Conservation (phyloP, 1,140 invertebrate species). For the Conus betulinus region DNA sequence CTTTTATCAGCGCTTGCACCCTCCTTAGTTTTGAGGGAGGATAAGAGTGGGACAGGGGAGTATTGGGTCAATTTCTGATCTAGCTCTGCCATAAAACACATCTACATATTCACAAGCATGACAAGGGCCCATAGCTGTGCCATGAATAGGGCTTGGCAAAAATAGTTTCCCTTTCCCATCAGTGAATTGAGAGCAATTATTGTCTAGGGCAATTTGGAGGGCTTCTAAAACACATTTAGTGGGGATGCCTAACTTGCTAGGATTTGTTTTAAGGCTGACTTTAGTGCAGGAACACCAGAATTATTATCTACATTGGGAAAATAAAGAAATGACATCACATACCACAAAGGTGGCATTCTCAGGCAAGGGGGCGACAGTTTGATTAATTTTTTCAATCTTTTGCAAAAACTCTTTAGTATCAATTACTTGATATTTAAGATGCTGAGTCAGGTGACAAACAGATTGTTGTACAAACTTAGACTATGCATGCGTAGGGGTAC, state of each 20-base stretch:
- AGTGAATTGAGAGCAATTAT: not conserved
- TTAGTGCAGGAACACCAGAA: not conserved
- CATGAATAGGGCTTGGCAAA: not conserved
- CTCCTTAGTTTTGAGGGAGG: not conserved
- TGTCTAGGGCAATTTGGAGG: not conserved
- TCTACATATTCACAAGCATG: not conserved
- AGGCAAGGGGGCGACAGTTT: not conserved
- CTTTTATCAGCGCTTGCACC: not conserved
- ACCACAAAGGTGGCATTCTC: not conserved
- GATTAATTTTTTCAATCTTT: not conserved
- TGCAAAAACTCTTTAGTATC: not conserved
- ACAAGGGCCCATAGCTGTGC: not conserved
- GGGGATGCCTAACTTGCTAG: not conserved
- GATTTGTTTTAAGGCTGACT: not conserved
- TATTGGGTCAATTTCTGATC: not conserved
- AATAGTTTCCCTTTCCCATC: not conserved
- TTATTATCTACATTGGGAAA: conserved; percentile 2
- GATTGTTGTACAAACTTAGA: not conserved
- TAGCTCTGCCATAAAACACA: not conserved
- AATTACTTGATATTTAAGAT: not conserved
- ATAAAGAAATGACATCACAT: not conserved
- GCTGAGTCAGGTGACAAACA: not conserved
- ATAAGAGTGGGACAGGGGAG: not conserved
- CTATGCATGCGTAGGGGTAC: not conserved
- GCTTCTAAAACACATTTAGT: too few relatives aligned